Conservation (phyloP, 1,140 invertebrate genomes). For the Drosophila asahinai region DNA sequence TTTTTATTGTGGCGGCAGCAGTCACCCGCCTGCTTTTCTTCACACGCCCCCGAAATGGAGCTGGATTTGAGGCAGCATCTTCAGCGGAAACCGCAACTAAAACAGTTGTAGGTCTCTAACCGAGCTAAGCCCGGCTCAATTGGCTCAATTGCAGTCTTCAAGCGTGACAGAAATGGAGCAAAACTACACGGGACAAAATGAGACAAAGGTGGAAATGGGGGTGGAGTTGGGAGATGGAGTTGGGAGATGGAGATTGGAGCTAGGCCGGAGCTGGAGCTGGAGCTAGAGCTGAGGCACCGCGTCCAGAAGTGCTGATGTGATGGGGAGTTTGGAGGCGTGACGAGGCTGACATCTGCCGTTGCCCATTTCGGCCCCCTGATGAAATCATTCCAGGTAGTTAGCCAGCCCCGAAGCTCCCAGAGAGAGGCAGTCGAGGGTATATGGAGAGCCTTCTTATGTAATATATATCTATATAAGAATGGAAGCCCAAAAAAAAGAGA, state of each 20-base stretch:
- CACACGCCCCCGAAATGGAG: constrained; percentile 61
- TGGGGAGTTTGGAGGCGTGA: constrained; percentile 40
- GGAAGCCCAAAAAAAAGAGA: no score
- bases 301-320: constrained; percentile 16
- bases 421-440: not conserved
- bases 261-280: not conserved
- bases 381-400: constrained; percentile 69
- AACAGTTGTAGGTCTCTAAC: constrained; percentile 65
- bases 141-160: constrained; percentile 82
- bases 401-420: not conserved
- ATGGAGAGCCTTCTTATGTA: constrained; percentile 37
- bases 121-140: constrained; percentile 53
- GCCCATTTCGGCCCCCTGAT: constrained; percentile 58
- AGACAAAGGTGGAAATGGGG: constrained; percentile 53
- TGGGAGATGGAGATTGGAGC: not conserved
- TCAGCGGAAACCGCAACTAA: constrained; percentile 57
- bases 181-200: constrained; percentile 64
- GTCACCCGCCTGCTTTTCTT: constrained; percentile 50
- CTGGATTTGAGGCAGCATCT: constrained; percentile 52
- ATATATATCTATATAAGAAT: not conserved
- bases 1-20: constrained; percentile 26
- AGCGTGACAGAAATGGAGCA: constrained; percentile 82
- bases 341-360: constrained; percentile 49
- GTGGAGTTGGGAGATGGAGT: constrained; percentile 18
- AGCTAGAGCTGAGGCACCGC: not conserved